Percentiles rank a stretch among this genome's conserved stretches.
Evolutionary conservation across 1,140 invertebrate genomes (phyloP).

Genomic region (Bombus sibiricus): DNA sequence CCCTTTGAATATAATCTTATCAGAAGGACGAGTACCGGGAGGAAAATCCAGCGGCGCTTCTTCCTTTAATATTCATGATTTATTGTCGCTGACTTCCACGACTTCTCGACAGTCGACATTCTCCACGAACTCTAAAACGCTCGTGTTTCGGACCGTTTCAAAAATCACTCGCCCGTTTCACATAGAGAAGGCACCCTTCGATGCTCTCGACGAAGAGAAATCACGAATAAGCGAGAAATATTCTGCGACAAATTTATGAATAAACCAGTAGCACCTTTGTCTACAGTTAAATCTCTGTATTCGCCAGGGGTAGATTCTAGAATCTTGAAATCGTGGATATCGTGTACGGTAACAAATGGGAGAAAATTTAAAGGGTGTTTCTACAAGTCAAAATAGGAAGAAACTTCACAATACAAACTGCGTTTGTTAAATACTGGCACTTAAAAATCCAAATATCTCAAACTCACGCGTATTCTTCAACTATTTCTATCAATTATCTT

Average conservation of each 20-base stretch:
- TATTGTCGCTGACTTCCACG: slow-evolving; percentile 61
- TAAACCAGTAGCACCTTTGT: not conserved
- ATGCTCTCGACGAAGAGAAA: not conserved
- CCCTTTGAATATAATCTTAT: slow-evolving; percentile 70
- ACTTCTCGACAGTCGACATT: not conserved
- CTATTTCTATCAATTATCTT: no score
- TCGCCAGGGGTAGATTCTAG: not conserved
- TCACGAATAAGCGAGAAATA: not conserved
- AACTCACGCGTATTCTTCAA: no score
- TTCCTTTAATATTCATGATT: slow-evolving; percentile 69
- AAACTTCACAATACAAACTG: no score
- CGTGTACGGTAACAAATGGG: not conserved
- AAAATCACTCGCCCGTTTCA: not conserved
- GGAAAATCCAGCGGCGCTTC: slow-evolving; percentile 43
- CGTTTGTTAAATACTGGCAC: no score
- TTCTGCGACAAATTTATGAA: not conserved
- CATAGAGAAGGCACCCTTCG: not conserved
- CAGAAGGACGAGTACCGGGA: slow-evolving; percentile 43
- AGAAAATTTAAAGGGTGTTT: not conserved
- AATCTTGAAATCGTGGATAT: not conserved
- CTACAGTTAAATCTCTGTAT: not conserved
- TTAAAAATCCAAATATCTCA: no score
- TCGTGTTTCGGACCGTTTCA: not conserved
- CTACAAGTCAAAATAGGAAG: not conserved
- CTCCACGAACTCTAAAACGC: not conserved